A percentile compares a stretch with the other conserved stretches of the same genome.
Conservation (phyloP, 1,140 invertebrate genomes). For the Papilio dardanus region DNA sequence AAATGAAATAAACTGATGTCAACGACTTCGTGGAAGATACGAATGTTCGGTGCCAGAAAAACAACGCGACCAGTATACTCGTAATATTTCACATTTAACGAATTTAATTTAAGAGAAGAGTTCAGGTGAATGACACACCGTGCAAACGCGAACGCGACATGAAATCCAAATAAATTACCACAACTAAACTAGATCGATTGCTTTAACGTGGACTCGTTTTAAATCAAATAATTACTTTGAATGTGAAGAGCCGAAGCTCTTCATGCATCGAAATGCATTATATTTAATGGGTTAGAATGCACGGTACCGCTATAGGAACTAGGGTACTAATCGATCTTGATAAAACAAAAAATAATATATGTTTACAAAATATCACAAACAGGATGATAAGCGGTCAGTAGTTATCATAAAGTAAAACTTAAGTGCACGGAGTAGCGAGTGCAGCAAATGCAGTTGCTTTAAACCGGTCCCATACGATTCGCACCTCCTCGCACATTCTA, state of each 20-base stretch:
- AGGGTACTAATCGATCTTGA: neutral
- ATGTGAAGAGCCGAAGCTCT: neutral
- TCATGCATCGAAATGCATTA: no score
- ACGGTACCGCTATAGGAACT: neutral
- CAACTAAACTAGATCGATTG: neutral
- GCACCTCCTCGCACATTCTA: conserved; percentile 22
- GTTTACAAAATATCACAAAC: neutral
- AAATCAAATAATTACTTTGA: neutral
- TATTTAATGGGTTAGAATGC: neutral
- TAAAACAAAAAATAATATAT: neutral
- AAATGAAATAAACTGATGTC: neutral
- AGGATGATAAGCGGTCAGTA: neutral
- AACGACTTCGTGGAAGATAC: neutral
- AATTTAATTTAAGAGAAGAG: conserved; percentile 12
- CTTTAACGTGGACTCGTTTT: neutral
- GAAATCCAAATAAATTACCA: neutral
- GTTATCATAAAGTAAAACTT: neutral
- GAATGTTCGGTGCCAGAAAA: neutral
- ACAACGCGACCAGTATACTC: neutral
- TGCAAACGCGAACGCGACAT: neutral
- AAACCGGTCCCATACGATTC: conserved; percentile 35
- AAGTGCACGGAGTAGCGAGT: neutral
- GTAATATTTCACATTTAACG: conserved; percentile 19
- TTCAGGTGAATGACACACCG: neutral
- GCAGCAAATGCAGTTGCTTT: neutral